phyloP scores from a whole-genome alignment of 2,888 invertebrate genomes.

The Caenorhabditis wallacei region DNA sequence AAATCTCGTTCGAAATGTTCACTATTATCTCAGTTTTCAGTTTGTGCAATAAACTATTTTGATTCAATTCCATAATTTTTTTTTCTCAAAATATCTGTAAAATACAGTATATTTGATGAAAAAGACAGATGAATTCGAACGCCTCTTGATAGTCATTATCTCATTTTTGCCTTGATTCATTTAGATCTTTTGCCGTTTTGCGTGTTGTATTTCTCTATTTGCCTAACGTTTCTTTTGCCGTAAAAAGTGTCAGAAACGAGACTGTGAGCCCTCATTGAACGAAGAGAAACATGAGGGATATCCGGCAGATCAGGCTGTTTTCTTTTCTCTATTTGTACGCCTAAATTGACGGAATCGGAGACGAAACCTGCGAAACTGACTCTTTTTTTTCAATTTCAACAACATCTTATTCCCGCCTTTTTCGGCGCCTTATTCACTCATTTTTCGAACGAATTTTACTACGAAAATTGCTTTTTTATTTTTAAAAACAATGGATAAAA shows the following conservation, averaged over 20 bases:
- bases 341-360: slow-evolving; percentile 42
- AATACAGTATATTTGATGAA: slow-evolving; percentile 14
- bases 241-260: slow-evolving; percentile 46
- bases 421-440: slow-evolving; percentile 13
- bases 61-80: background rate
- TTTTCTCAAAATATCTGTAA: background rate
- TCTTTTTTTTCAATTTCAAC: slow-evolving; percentile 17
- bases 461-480: slow-evolving; percentile 6
- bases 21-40: slow-evolving; percentile 3
- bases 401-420: slow-evolving; percentile 40
- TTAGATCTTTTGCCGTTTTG: slow-evolving; percentile 12
- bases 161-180: background rate
- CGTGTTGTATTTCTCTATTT: slow-evolving; percentile 34
- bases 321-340: slow-evolving; percentile 40
- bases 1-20: background rate
- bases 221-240: slow-evolving; percentile 42
- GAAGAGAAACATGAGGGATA: slow-evolving; percentile 47
- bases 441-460: slow-evolving; percentile 19
- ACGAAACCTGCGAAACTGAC: slow-evolving; percentile 34
- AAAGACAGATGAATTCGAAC: no score
- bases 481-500: slow-evolving; percentile 44
- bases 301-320: slow-evolving; percentile 59
- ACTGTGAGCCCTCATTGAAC: slow-evolving; percentile 5
- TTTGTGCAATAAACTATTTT: slow-evolving; percentile 35
- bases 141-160: slow-evolving; percentile 21